These are phyloP conservation scores for Pollachius pollachius DNA, from an alignment of 2,113 vertebrate species.

Conservation along the genomic window DNA sequence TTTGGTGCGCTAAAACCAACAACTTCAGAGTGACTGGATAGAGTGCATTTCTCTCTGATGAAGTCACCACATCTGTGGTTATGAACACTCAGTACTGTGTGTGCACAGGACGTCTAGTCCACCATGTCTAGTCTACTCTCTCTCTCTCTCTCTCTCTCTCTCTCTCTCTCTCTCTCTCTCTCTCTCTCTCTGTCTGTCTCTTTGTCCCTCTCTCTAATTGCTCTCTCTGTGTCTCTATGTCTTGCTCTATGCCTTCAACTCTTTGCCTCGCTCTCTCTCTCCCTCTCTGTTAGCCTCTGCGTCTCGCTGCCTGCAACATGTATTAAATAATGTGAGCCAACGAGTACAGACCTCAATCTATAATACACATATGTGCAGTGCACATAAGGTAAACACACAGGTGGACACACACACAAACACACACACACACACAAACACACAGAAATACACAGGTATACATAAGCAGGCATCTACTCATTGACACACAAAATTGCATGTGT, in stretches of 20 bases:
- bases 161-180: slow-evolving; percentile 14
- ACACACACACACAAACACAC: too few relatives aligned
- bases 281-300: not conserved
- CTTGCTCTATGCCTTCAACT: not conserved
- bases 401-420: too few relatives aligned
- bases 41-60: slow-evolving; percentile 58
- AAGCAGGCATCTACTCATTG: slow-evolving; percentile 17
- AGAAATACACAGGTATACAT: not conserved
- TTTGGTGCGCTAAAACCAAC: slow-evolving; percentile 38
- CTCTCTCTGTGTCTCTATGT: too few relatives aligned
- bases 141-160: slow-evolving; percentile 11
- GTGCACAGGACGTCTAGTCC: slow-evolving; percentile 27
- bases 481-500: slow-evolving; percentile 6
- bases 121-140: not conserved
- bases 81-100: slow-evolving; percentile 39
- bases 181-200: slow-evolving; percentile 8
- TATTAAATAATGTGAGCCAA: too few relatives aligned
- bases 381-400: too few relatives aligned
- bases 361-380: too few relatives aligned
- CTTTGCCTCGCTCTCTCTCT: not conserved
- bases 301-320: too few relatives aligned
- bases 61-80: slow-evolving; percentile 71
- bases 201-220: not conserved
- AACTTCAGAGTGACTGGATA: slow-evolving; percentile 34
- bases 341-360: too few relatives aligned